Evolutionary conservation across 2,888 invertebrate species (phyloP).

Genomic region (Lissocephala sabroskyi): DNA sequence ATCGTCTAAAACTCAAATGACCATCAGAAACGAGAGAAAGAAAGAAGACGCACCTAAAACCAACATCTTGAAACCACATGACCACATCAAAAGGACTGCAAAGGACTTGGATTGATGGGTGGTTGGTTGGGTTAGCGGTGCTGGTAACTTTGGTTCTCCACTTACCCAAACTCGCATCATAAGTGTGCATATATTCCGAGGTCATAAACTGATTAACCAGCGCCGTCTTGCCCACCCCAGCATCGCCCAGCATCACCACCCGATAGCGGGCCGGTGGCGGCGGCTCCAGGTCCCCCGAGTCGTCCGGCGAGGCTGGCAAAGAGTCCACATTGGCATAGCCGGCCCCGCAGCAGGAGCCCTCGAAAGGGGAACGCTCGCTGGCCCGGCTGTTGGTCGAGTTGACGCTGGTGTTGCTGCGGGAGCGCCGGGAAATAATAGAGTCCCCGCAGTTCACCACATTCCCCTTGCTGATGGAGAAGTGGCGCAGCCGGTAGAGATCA

Average conservation of each 20-base stretch:
- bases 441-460: slow-evolving; percentile 92
- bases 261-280: slow-evolving; percentile 76
- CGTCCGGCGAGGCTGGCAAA: slow-evolving; percentile 82
- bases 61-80: slow-evolving; percentile 58
- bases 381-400: slow-evolving; percentile 89
- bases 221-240: slow-evolving; percentile 92
- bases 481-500: slow-evolving; percentile 87
- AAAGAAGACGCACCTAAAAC: too few species aligned
- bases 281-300: slow-evolving; percentile 78
- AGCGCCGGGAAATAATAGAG: slow-evolving; percentile 88
- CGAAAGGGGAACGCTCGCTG: slow-evolving; percentile 88
- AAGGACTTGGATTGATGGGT: too few species aligned
- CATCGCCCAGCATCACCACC: slow-evolving; percentile 87
- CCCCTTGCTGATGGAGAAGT: slow-evolving; percentile 91
- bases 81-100: slow-evolving; percentile 21
- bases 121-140: too few species aligned
- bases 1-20: slow-evolving; percentile 82
- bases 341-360: slow-evolving; percentile 88
- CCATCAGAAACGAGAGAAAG: too few species aligned
- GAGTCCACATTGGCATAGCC: slow-evolving; percentile 86
- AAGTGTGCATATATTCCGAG: slow-evolving; percentile 95
- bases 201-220: slow-evolving; percentile 95
- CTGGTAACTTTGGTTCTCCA: too few species aligned
- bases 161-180: slow-evolving; percentile 91
- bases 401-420: slow-evolving; percentile 90